These are phyloP conservation scores for Plodia interpunctella DNA, from an alignment of 1,140 invertebrate genomes.

Conservation along the genomic window DNA sequence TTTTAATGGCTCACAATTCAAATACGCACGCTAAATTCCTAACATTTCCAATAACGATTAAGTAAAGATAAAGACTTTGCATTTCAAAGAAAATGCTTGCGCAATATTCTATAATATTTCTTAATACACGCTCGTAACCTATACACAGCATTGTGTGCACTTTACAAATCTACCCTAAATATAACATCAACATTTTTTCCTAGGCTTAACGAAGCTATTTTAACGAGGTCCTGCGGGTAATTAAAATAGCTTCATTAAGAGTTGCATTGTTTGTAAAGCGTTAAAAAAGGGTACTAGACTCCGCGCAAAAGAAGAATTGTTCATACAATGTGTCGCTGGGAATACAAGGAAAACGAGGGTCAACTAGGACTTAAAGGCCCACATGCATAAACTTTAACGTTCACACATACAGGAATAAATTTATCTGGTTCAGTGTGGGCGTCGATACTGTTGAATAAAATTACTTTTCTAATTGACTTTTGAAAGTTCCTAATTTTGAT, in stretches of 20 bases:
- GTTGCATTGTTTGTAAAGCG: slow-evolving; percentile 2
- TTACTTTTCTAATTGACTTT: too few species aligned
- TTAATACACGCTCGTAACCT: background rate
- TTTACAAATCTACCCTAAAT: background rate
- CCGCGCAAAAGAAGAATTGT: background rate
- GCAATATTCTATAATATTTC: background rate
- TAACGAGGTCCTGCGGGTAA: background rate
- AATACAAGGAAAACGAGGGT: too few species aligned
- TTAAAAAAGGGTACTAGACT: background rate
- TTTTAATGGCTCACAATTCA: background rate
- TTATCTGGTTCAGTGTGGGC: too few species aligned
- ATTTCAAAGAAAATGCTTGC: background rate
- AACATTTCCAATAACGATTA: background rate
- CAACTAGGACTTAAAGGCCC: too few species aligned
- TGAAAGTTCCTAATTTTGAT: too few species aligned
- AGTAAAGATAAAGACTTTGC: background rate
- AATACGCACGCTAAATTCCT: background rate
- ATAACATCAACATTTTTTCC: slow-evolving; percentile 7
- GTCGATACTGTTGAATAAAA: too few species aligned
- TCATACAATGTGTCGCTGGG: too few species aligned
- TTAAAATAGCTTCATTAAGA: slow-evolving; percentile 4
- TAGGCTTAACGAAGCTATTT: background rate
- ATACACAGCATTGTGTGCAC: background rate
- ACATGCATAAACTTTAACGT: too few species aligned
- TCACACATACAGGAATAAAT: too few species aligned